A percentile compares a stretch with the other conserved stretches of the same genome.
Evolutionary conservation across 2,888 invertebrate genomes (phyloP).

Genomic region (Patella depressa): DNA sequence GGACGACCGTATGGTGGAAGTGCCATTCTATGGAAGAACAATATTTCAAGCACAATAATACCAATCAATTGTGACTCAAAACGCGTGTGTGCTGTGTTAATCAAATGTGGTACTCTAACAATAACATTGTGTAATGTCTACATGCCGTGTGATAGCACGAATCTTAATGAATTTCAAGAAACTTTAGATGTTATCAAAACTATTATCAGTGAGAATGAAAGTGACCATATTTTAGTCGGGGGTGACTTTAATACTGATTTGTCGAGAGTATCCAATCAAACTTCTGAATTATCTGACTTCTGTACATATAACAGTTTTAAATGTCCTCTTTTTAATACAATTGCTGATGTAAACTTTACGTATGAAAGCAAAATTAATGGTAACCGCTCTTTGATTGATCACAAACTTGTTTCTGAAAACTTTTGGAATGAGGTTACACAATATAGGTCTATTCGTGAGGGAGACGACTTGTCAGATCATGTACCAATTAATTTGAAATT

Average conservation of each 20-base stretch:
- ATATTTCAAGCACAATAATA: no score
- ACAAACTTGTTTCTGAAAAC: background rate
- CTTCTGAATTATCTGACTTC: background rate
- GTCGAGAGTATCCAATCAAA: background rate
- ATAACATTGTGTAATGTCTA: background rate
- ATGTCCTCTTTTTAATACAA: no score
- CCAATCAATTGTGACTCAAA: no score
- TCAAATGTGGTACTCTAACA: background rate
- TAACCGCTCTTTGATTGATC: background rate
- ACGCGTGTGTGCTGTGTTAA: background rate
- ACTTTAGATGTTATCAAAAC: background rate
- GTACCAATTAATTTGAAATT: background rate
- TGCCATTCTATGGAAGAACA: conserved; percentile 4
- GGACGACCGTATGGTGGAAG: conserved; percentile 1
- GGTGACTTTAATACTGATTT: background rate
- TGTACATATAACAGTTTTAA: background rate
- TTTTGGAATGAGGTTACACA: background rate
- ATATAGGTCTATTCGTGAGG: background rate
- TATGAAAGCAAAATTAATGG: background rate
- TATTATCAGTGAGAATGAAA: background rate
- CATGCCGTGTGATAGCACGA: background rate
- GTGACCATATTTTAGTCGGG: background rate
- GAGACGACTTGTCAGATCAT: background rate
- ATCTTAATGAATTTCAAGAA: background rate
- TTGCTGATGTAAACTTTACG: background rate